Evolutionary conservation across 2,797 vertebrate genomes (phyloP).

Genomic region (Pterois miles): DNA sequence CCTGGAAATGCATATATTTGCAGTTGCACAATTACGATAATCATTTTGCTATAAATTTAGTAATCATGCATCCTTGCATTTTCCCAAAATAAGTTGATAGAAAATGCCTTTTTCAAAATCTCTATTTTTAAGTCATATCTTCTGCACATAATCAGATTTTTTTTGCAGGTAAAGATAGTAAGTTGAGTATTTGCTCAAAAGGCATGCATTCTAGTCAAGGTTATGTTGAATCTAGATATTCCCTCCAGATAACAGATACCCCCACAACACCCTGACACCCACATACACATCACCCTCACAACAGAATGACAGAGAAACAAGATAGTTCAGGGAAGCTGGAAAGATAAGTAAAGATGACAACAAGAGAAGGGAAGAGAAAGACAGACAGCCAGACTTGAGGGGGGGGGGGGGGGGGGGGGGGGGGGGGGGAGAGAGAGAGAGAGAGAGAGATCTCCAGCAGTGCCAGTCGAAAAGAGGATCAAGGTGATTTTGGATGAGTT

Average conservation of each 20-base stretch:
- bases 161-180: background rate
- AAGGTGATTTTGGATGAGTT: constrained; percentile 76
- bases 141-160: background rate
- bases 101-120: background rate
- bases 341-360: constrained; percentile 67
- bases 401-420: constrained; percentile 5
- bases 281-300: constrained; percentile 52
- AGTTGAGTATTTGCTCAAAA: constrained; percentile 34
- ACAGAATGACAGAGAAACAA: constrained; percentile 62
- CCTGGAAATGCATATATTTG: background rate
- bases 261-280: constrained; percentile 49
- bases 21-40: background rate
- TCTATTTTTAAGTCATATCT: background rate
- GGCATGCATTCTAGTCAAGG: constrained; percentile 38
- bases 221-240: constrained; percentile 61
- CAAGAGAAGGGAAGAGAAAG: constrained; percentile 38
- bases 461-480: constrained; percentile 68
- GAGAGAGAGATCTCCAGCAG: constrained; percentile 54
- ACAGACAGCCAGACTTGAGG: constrained; percentile 31
- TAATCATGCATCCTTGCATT: background rate
- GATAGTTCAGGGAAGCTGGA: constrained; percentile 61
- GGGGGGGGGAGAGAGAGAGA: background rate
- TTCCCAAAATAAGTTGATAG: background rate
- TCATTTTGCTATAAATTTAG: background rate
- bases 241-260: constrained; percentile 57